These are phyloP conservation scores for Gerris lacustris DNA, from an alignment of 2,888 invertebrate genomes.

Conservation along the genomic window DNA sequence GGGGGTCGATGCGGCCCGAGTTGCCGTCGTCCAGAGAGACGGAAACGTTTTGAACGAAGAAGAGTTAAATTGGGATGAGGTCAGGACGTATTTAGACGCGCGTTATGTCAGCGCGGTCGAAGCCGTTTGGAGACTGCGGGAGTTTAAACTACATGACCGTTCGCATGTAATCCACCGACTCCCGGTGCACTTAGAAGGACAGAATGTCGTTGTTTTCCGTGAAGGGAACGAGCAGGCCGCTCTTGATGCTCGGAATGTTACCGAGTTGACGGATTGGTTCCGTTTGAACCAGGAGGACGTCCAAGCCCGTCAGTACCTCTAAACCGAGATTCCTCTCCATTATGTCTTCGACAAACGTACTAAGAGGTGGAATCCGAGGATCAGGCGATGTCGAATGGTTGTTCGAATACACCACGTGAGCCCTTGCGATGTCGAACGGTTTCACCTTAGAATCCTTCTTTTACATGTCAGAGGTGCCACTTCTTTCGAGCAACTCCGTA, in stretches of 20 bases:
- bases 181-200: background rate
- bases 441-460: background rate
- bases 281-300: background rate
- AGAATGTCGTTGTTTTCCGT: background rate
- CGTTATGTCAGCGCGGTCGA: background rate
- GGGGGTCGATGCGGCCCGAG: background rate
- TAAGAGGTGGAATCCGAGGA: background rate
- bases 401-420: background rate
- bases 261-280: background rate
- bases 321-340: background rate
- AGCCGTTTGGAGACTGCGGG: background rate
- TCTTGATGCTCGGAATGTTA: background rate
- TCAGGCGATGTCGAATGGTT: background rate
- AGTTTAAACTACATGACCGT: conserved; percentile 4
- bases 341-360: background rate
- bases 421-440: background rate
- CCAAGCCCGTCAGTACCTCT: background rate
- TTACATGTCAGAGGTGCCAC: background rate
- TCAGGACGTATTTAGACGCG: background rate
- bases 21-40: background rate
- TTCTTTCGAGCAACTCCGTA: background rate
- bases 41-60: background rate
- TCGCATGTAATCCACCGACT: background rate
- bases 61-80: background rate
- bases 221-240: conserved; percentile 4